phyloP scores from a whole-genome alignment of 2,113 vertebrate genomes.

The Indicator indicator region DNA sequence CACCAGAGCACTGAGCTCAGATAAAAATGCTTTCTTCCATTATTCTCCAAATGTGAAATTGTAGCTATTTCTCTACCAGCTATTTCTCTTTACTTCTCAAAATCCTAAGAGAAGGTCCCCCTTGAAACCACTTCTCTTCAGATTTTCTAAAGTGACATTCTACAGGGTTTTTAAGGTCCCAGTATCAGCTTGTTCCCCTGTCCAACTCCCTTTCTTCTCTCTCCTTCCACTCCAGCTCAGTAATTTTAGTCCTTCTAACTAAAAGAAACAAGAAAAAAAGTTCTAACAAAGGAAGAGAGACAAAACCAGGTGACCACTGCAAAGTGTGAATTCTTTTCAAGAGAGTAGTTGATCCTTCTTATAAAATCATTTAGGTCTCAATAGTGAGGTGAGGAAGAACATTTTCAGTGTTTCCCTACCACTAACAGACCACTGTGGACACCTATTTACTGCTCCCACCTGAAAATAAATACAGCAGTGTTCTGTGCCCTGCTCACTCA shows the following conservation, averaged over 20 bases:
- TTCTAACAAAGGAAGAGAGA: background rate
- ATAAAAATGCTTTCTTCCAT: no score
- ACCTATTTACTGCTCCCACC: background rate
- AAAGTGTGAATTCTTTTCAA: background rate
- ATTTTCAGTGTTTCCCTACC: background rate
- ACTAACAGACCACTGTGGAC: background rate
- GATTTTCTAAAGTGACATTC: background rate
- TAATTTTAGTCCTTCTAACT: background rate
- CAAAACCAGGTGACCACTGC: background rate
- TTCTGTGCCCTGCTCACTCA: background rate
- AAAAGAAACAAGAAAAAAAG: background rate
- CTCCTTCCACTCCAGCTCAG: background rate
- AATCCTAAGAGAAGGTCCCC: background rate
- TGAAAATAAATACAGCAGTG: background rate
- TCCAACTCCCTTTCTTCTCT: background rate
- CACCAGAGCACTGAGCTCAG: background rate
- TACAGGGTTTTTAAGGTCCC: background rate
- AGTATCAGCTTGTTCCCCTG: background rate
- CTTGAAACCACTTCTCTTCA: background rate
- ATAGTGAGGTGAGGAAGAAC: background rate
- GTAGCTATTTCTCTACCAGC: background rate
- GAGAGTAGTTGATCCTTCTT: background rate
- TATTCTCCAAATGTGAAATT: no score
- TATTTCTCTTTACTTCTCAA: background rate
- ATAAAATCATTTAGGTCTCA: background rate